phyloP scores from a whole-genome alignment of 2,888 invertebrate genomes.

The Diadegma fenestrale region DNA sequence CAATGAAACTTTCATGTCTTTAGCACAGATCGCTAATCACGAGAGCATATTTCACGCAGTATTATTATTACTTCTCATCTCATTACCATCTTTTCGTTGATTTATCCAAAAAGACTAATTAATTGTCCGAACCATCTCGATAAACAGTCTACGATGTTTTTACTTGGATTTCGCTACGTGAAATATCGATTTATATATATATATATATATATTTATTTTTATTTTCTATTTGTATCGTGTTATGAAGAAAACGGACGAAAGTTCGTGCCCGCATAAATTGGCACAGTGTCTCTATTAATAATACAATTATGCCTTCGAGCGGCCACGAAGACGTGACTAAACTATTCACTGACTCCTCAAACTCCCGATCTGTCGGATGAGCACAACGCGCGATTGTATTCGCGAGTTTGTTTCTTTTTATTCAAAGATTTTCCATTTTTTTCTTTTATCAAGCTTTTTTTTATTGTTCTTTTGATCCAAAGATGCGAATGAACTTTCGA shows the following conservation, averaged over 20 bases:
- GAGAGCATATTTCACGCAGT: conserved; percentile 46
- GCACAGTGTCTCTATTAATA: conserved; percentile 64
- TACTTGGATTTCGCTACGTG: conserved; percentile 36
- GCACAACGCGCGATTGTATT: conserved; percentile 55
- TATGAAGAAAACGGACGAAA: conserved; percentile 54
- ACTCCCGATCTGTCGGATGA: conserved; percentile 35
- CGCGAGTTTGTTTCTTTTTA: conserved; percentile 21
- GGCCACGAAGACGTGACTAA: conserved; percentile 53
- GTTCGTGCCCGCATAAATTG: conserved; percentile 62
- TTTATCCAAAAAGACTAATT: conserved; percentile 32
- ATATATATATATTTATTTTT: conserved; percentile 1
- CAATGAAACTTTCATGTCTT: conserved; percentile 59
- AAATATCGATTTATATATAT: conserved; percentile 47
- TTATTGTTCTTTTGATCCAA: not conserved
- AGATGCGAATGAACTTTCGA: conserved; percentile 16
- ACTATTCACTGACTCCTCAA: conserved; percentile 50
- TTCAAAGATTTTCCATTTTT: not conserved
- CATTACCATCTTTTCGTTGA: conserved; percentile 7
- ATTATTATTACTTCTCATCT: conserved; percentile 9
- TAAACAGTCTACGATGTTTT: conserved; percentile 36
- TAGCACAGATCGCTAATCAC: conserved; percentile 58
- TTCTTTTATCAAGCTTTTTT: not conserved
- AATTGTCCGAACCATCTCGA: conserved; percentile 45
- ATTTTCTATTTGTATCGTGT: conserved; percentile 10
- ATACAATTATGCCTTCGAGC: conserved; percentile 56